Evolutionary conservation across 2,888 invertebrate genomes (phyloP).

Genomic region (Drosophila imparisetae): DNA sequence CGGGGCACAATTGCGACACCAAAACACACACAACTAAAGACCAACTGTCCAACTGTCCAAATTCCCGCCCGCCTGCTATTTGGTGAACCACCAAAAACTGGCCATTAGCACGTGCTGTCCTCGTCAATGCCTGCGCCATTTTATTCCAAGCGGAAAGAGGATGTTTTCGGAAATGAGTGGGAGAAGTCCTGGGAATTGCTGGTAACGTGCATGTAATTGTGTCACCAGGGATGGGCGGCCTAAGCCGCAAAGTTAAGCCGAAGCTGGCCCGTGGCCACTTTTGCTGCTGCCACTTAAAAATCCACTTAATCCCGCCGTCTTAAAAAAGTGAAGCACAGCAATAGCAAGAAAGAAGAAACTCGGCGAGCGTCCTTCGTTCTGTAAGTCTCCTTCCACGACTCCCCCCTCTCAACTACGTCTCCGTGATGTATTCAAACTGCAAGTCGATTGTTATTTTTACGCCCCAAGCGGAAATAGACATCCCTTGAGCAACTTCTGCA

Average conservation of each 20-base stretch:
- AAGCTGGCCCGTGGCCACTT: constrained; percentile 71
- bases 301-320: constrained; percentile 75
- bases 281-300: constrained; percentile 78
- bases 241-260: constrained; percentile 67
- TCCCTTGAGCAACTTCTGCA: constrained; percentile 37
- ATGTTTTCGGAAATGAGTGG: constrained; percentile 3
- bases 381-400: neutral
- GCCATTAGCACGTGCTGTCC: constrained; percentile 76
- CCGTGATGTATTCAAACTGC: constrained; percentile 77
- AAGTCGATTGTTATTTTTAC: constrained; percentile 80
- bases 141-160: constrained; percentile 31
- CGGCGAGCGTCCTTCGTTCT: constrained; percentile 5
- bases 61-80: neutral
- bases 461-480: constrained; percentile 73
- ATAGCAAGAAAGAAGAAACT: constrained; percentile 36
- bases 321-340: constrained; percentile 45
- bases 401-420: neutral
- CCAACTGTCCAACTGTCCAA: constrained; percentile 24
- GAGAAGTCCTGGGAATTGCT: constrained; percentile 7
- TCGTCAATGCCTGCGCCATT: constrained; percentile 68
- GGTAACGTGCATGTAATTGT: constrained; percentile 75
- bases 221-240: constrained; percentile 56
- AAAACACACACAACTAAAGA: constrained; percentile 3
- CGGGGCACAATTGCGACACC: constrained; percentile 29
- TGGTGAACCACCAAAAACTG: constrained; percentile 50